phyloP scores from a whole-genome alignment of 2,113 vertebrate genomes.

The Megaptera novaeangliae region DNA sequence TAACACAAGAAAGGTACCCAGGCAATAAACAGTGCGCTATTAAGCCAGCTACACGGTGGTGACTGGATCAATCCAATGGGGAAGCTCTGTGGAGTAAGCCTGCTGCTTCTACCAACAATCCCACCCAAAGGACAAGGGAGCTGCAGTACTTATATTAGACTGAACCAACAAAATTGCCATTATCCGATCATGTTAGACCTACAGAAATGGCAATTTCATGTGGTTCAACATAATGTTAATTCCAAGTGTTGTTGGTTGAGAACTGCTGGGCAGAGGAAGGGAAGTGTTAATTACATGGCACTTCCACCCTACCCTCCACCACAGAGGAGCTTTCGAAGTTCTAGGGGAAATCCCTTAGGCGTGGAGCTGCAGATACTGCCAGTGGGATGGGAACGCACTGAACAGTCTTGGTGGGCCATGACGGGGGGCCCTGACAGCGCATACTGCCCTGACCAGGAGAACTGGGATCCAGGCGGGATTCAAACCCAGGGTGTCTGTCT shows the following conservation, averaged over 20 bases:
- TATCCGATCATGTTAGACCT: not conserved
- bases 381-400: fast-evolving
- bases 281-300: not conserved
- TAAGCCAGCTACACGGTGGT: not conserved
- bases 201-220: not conserved
- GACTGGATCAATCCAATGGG: not conserved
- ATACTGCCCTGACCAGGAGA: not conserved
- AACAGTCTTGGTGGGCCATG: no score
- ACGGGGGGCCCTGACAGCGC: fast-evolving
- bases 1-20: not conserved
- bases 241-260: not conserved
- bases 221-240: not conserved
- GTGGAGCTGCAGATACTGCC: not conserved
- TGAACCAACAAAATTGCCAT: not conserved
- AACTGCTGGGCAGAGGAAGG: not conserved
- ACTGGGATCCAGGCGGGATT: not conserved
- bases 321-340: not conserved
- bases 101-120: not conserved
- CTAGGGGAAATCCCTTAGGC: not conserved
- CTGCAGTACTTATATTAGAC: not conserved
- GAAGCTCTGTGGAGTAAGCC: not conserved
- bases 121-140: not conserved
- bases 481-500: not conserved
- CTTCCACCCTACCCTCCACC: not conserved
- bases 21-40: not conserved